Conservation (phyloP, 2,113 vertebrate species). For the Gadus macrocephalus region DNA sequence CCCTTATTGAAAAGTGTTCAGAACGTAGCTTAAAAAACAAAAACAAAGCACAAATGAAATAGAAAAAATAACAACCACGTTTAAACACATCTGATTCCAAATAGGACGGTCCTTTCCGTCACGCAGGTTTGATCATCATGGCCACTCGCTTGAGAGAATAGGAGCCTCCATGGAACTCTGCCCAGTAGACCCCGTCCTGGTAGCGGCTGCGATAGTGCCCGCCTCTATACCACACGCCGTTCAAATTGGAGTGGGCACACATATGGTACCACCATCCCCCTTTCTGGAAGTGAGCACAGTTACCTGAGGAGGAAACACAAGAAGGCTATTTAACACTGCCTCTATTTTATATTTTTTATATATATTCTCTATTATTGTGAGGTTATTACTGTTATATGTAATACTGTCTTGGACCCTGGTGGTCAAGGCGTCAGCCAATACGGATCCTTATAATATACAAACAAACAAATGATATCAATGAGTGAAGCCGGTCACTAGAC, state of each 20-base stretch:
- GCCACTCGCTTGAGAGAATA: constrained; percentile 83
- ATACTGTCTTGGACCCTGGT: no score
- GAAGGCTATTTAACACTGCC: neutral
- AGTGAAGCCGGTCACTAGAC: constrained; percentile 50
- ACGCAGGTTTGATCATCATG: constrained; percentile 82
- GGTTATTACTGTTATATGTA: no score
- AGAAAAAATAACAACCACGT: no score
- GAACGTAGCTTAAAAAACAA: no score
- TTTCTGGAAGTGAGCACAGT: constrained; percentile 88
- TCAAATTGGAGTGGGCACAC: constrained; percentile 90
- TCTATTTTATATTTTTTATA: no score
- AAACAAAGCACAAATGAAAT: no score
- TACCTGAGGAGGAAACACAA: constrained; percentile 67
- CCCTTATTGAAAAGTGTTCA: no score
- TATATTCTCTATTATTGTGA: neutral
- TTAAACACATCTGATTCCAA: no score
- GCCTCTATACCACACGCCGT: constrained; percentile 86
- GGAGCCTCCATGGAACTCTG: constrained; percentile 83
- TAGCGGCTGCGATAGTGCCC: constrained; percentile 87
- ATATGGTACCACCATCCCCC: constrained; percentile 93
- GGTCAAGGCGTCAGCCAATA: neutral
- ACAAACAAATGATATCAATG: neutral
- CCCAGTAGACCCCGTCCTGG: constrained; percentile 90
- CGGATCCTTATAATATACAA: neutral
- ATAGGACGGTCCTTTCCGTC: neutral